phyloP scores from a whole-genome alignment of 2,888 invertebrate species.

The Deroplatys truncata region DNA sequence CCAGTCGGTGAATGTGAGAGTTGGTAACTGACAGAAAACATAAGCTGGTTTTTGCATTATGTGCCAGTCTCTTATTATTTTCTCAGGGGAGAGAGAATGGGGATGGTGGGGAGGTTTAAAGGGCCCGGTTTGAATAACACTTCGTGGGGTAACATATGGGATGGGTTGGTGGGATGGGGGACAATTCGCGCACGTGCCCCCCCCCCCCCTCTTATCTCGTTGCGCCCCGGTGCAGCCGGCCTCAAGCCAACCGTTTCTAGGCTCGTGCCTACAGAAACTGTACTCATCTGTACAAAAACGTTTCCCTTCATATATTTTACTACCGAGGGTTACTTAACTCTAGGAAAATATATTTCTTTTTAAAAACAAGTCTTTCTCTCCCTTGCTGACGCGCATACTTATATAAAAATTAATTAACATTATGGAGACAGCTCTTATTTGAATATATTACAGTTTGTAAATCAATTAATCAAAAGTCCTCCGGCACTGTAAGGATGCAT shows the following conservation, averaged over 20 bases:
- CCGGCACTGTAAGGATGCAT: too few relatives aligned
- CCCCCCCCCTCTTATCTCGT: background rate
- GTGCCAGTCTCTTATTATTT: background rate
- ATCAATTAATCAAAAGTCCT: too few relatives aligned
- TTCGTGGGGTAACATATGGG: constrained; percentile 2
- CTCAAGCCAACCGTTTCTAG: constrained; percentile 6
- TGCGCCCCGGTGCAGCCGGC: background rate
- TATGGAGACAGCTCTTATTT: too few relatives aligned
- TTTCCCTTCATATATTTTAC: background rate
- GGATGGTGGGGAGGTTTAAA: background rate
- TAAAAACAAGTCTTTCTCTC: too few relatives aligned
- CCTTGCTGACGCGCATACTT: too few relatives aligned
- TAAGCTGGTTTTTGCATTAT: background rate
- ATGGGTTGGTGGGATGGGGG: background rate
- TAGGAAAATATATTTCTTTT: too few relatives aligned
- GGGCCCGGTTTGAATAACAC: background rate
- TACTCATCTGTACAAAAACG: background rate
- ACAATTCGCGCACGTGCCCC: background rate
- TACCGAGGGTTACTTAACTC: too few relatives aligned
- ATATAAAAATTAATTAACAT: too few relatives aligned
- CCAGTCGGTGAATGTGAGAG: background rate
- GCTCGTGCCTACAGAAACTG: background rate
- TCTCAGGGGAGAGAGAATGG: background rate
- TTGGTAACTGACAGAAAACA: background rate
- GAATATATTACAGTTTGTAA: too few relatives aligned